Base-by-base conservation (phyloP, 37 sponge, comb jelly and placozoan genomes). In the Cliona cf. orientalis region DNA sequence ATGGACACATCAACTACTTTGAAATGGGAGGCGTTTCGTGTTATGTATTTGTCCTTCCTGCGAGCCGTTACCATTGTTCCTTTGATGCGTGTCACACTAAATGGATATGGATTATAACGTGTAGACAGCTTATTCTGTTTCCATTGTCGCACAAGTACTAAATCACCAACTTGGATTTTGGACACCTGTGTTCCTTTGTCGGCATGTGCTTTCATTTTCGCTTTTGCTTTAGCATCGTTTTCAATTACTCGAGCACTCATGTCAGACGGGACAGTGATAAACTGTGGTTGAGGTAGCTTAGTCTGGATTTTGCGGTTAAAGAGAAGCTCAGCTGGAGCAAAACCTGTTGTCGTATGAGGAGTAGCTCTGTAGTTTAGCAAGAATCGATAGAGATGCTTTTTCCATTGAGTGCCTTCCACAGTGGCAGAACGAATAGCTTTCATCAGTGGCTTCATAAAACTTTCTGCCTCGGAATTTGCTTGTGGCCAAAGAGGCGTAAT, bases 351-450 rank as follows among this genome's bases (percentile, higher is more conserved):
- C 25, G 6, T 11, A 31, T 84, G 69, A 35, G 77, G 85, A 1
- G 86, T 85, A 1, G 86, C 70, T 57, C 85, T 2, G 57, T 84
- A 53, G 42, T 84, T 75, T 2, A 84, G 60, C 5, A 75, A 44
- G 41, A 84, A 84, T 46, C 9, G 31, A 55, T 78, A 55, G 2
- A 77, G 64, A 38, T 77, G 11, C 68, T 84, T 84, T 21, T 21
- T 75, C 71, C 77, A 75, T 29, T n/a, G 2, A 71, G 43, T 77
- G 5, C 72, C 78, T 85, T 85, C 86, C n/a, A 55, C 78, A 23
- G 71, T 42, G 29, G 86, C 79, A 31, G 63, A 76, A 2, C 64
- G 86, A 3, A 85, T 58, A 37, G 79, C 78, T 56, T 85, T 85
- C 5, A 73, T 85, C 1, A 85, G 35, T 1, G 68, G 76, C 40